A percentile compares a stretch with the other conserved stretches of the same genome.
phyloP scores from a whole-genome alignment of 1,140 invertebrate species.

The Cardiocondyla obscurior region DNA sequence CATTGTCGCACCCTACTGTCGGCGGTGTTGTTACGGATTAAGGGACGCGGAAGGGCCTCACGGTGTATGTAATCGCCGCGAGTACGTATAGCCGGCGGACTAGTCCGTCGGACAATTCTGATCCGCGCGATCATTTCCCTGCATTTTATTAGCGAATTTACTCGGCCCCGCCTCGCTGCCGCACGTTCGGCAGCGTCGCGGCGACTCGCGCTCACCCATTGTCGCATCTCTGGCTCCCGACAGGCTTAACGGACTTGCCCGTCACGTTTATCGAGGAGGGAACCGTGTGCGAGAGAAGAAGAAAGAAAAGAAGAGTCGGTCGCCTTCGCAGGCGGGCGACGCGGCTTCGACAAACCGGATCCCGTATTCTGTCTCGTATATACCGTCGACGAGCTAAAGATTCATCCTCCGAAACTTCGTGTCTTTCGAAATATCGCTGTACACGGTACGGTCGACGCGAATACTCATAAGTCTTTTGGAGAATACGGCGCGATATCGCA shows the following conservation, averaged over 20 bases:
- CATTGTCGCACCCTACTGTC: slow-evolving; percentile 66
- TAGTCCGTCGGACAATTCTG: slow-evolving; percentile 65
- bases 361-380: not conserved
- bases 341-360: not conserved
- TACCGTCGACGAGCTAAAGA: not conserved
- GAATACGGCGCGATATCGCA: not conserved
- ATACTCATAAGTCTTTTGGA: not conserved
- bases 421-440: not conserved
- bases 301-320: not conserved
- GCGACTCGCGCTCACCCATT: slow-evolving; percentile 67
- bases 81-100: slow-evolving; percentile 42
- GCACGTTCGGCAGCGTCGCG: slow-evolving; percentile 33
- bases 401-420: not conserved
- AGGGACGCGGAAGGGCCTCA: slow-evolving; percentile 21
- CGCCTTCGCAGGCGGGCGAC: slow-evolving; percentile 25
- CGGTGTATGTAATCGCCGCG: slow-evolving; percentile 66
- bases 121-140: slow-evolving; percentile 72
- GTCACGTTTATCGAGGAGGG: not conserved
- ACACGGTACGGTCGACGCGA: not conserved
- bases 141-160: slow-evolving; percentile 83
- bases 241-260: not conserved
- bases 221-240: slow-evolving; percentile 63
- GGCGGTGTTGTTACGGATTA: slow-evolving; percentile 75
- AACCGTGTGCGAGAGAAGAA: not conserved
- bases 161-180: slow-evolving; percentile 62